Percentiles rank a stretch among this genome's conserved stretches.
These are phyloP conservation scores for Romanogobio albipinnatus DNA, from an alignment of 2,113 vertebrate genomes.

Conservation along the genomic window DNA sequence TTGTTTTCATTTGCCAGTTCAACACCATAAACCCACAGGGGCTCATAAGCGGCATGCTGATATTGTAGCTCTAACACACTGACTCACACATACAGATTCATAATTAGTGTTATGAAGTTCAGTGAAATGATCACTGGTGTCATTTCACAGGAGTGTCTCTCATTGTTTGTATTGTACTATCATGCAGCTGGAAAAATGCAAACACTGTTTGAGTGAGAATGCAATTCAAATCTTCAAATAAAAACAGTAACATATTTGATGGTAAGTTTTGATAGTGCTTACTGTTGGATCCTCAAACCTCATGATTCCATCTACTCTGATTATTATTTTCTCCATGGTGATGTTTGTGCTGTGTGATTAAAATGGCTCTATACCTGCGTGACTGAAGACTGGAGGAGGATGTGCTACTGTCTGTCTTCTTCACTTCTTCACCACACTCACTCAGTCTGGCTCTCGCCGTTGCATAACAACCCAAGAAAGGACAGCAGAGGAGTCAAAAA, in stretches of 20 bases:
- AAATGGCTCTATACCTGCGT: slow-evolving; percentile 1
- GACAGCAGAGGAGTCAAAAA: background rate
- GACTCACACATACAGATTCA: background rate
- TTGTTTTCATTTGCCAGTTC: slow-evolving; percentile 5
- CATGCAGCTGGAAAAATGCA: background rate
- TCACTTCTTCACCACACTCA: background rate
- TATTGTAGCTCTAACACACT: background rate
- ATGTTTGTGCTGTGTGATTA: slow-evolving; percentile 10
- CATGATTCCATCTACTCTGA: background rate
- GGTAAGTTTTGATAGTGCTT: background rate
- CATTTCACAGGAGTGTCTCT: background rate
- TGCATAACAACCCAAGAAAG: slow-evolving; percentile 1
- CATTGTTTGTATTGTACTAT: background rate
- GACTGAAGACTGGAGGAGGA: slow-evolving; percentile 22
- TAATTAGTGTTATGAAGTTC: slow-evolving; percentile 17
- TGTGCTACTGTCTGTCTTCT: background rate
- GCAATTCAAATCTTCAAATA: background rate
- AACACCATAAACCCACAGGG: background rate
- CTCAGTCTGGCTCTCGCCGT: background rate
- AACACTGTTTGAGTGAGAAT: background rate
- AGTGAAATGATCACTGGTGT: slow-evolving; percentile 22
- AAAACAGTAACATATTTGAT: background rate
- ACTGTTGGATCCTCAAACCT: background rate
- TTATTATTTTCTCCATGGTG: background rate
- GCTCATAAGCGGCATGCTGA: background rate